Evolutionary conservation across 2,113 vertebrate genomes (phyloP), one percentile per base, ranked within the genome.

Genomic region (Osmerus mordax): DNA sequence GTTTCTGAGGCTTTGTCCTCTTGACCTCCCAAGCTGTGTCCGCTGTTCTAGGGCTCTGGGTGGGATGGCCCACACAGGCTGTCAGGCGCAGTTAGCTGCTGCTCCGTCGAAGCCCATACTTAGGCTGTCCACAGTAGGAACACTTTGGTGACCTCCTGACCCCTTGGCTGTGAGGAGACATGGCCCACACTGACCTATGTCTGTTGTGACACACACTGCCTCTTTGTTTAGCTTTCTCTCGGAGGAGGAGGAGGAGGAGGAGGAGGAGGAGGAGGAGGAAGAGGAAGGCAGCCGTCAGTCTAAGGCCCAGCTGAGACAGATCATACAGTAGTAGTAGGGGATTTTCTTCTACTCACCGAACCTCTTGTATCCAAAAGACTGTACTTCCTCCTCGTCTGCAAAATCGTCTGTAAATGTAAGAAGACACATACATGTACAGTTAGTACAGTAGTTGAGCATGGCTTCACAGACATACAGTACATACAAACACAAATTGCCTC

Each of bases 361-460:
- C 86, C 96, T 91, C 94, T 98, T 99, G 92, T 98, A 99, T 92
- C 97, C 97, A 78, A 99, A 98, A 92, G 97, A 98, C 84, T 98
- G 96, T 81, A 98, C 95, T 91, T 98, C 97, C 89, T 99, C 97
- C 89, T 99, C 97, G 89, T 98, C 96, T 73, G 91, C 91, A 83
- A 97, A 97, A 83, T 99, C 96, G 95, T 99, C 97, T 99, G 86
- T 3, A 78, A 83, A 90, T 85, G 90, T 77, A 92, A 87, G 61
- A 52, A 86, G 69, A 89, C 81, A 84, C 73, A 85, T 7, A n/a
- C 25, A 7, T 59, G 25, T 62, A 8, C 41, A 47, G 41, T 47
- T 5, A 1, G 5, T 47, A 47, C 1, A 1, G 5, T 47, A 47
- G 41, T 11, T 47, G 41, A 47, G 9, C 41, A 47, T 47, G 41